Base-by-base conservation (phyloP, 2,888 invertebrate genomes). In the Lumbricus terrestris region DNA sequence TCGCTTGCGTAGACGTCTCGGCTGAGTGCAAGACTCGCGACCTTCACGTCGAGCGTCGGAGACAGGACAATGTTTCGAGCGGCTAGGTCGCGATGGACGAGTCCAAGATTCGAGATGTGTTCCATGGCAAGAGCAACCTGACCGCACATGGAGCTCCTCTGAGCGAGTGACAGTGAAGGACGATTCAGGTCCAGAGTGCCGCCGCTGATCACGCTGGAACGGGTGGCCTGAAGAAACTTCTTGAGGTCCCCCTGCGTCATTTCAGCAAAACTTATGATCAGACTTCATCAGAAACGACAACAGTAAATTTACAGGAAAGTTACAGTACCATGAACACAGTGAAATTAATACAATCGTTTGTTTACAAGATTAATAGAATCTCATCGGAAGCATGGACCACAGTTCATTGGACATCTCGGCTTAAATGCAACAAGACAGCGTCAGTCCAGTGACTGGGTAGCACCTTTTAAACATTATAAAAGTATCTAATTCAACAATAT, bases 41-140 rank as follows among this genome's bases (percentile, higher is more conserved):
- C 96, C 95, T 98, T 98, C 40, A 98, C 96, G 69, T 96, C 96
- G 47, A 98, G 96, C 35, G 97, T 97, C 40, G 95, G 95, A 0
- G 97, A 97, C 91, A 98, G 97, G 91, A 98, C 96, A 94, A 98
- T 97, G 95, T 98, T 98, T 33, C 98, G 96, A 0, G 98, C 97
- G 3, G 98, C 98, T 93, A 99, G 96, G 95, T 99, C 98, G 94
- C 97, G 96, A 95, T 98, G 98, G n/a, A 97, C 97, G 93, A 97
- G 96, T 88, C 98, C 96, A 93, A 96, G 95, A 93, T 97, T 95
- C 93, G 97, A 96, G 90, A 97, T 95, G 93, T 97, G 96, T 94
- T 97, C 97, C 96, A 97, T 96, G 47, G 97, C 98, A 5, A 96
- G 95, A 0, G 97, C 97, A 47, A 98, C 96, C 94, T 98, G 97